Base-by-base conservation (phyloP, 2,888 invertebrate species). In the Anaspis maculata region DNA sequence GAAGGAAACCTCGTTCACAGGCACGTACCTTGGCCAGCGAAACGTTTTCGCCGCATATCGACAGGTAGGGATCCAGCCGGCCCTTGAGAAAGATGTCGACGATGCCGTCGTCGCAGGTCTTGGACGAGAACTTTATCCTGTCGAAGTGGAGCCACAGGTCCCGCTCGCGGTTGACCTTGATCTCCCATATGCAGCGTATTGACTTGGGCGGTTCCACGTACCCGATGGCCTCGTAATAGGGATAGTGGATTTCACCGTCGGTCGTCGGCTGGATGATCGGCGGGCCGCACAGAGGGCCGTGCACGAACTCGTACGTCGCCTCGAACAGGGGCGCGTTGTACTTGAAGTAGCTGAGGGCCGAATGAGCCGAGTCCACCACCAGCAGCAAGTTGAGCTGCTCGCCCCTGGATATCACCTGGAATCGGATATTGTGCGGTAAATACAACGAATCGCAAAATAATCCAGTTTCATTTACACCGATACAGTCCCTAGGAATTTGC, bases 71-170 rank as follows among this genome's bases (percentile, higher is more conserved):
- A 30, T 84, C 83, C 22, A 79, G 53, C 13, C 77, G 69, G 14
- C 60, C 52, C 31, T 52, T 55, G 9, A 65, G 46, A 58, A 79
- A 88, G 12, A 90, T 83, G 52, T 89, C 88, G 25, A 90, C 76
- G 44, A 85, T 81, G 2, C 89, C 90, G 54, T 88, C 88, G 41
- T 87, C 85, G 57, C 90, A 91, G 39, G 82, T 80, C 24, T 86
- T 76, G 25, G 88, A 85, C 0, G 84, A 80, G 56, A 90, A 88
- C 48, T 85, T 83, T 9, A 87, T 83, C 54, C 87, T 82, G 54
- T 90, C 90, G 52, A 90, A 81, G 58, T 88, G 85, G 15, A 91
- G 64, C 82, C 86, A 89, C 13, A 91, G 74, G 58, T 91, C 90
- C 39, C 88, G 71, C 38, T 88, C 87, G 25, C 80, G 76, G 47